Evolutionary conservation across 2,888 invertebrate genomes (phyloP).

Genomic region (Pristionchus fissidentatus): DNA sequence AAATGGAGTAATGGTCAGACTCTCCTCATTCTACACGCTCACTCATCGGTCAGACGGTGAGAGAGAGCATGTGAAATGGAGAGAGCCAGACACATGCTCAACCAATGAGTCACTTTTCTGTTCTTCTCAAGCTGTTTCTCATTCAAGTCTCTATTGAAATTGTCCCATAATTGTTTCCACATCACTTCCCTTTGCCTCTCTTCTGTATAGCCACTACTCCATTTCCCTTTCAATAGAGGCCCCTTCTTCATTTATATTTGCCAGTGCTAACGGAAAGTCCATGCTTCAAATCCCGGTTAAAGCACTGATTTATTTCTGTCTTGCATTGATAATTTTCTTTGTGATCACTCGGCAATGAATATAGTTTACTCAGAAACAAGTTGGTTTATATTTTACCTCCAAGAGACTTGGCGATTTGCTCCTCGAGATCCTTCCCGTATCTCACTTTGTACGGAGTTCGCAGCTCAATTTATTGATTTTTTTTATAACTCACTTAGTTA

Average conservation of each 20-base stretch:
- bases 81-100: no score
- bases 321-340: no score
- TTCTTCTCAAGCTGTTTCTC: conserved; percentile 18
- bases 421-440: conserved; percentile 65
- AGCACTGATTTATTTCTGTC: no score
- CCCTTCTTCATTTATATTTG: neutral
- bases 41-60: no score
- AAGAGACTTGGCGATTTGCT: conserved; percentile 61
- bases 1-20: no score
- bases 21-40: no score
- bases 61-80: no score
- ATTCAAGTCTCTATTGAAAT: neutral
- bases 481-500: neutral
- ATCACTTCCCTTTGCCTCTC: neutral
- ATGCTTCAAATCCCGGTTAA: no score
- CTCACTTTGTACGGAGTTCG: conserved; percentile 64
- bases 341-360: no score
- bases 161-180: neutral
- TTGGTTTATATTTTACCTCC: conserved; percentile 61
- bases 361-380: no score
- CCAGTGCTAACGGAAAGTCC: no score
- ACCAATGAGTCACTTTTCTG: neutral
- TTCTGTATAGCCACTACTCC: neutral
- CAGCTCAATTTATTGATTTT: conserved; percentile 52
- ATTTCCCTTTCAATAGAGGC: neutral